phyloP scores from a whole-genome alignment of 2,797 vertebrate genomes.

The Eulemur rubriventer region DNA sequence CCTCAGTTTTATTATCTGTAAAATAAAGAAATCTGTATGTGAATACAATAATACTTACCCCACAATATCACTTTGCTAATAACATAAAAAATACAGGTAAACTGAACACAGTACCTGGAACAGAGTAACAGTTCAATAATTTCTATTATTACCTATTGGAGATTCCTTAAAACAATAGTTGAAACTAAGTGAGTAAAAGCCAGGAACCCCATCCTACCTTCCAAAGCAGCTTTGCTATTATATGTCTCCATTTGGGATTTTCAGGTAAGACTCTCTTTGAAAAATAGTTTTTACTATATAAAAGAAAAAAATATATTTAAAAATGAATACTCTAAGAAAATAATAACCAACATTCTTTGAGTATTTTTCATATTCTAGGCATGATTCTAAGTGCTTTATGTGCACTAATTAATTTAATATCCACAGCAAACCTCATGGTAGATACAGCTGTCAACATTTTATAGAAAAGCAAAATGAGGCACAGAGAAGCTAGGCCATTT shows the following conservation, averaged over 20 bases:
- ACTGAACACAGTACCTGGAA: not conserved
- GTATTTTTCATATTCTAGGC: not conserved
- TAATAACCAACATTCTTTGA: not conserved
- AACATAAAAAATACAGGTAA: not conserved
- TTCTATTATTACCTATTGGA: not conserved
- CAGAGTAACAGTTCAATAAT: not conserved
- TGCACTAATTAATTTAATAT: not conserved
- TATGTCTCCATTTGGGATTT: not conserved
- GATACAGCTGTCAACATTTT: not conserved
- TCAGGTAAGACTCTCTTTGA: not conserved
- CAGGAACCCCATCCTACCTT: not conserved
- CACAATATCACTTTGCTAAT: not conserved
- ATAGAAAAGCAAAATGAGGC: not conserved
- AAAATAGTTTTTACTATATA: not conserved
- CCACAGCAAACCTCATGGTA: not conserved
- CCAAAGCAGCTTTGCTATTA: not conserved
- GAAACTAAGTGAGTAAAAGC: not conserved
- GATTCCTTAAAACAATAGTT: not conserved
- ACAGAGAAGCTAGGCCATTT: not conserved
- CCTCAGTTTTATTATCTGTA: not conserved
- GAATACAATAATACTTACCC: not conserved
- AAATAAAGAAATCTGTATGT: not conserved
- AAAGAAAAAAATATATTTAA: not conserved
- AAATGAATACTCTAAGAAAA: not conserved
- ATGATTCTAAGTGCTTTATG: not conserved